Evolutionary conservation across 2,797 vertebrate species (phyloP).

Genomic region (Chaetodon trifasciatus): DNA sequence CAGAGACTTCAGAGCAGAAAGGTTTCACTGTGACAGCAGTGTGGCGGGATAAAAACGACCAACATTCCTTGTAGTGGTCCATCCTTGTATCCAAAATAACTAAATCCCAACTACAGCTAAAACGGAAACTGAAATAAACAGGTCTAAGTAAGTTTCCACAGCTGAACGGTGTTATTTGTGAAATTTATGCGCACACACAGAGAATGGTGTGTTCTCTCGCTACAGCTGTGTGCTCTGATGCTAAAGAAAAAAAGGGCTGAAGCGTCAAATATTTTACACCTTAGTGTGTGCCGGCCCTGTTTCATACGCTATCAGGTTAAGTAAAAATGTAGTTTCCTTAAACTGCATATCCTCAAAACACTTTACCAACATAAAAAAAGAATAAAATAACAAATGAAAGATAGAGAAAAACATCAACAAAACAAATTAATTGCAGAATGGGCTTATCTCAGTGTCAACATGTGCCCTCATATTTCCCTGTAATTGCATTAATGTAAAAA

Average conservation of each 20-base stretch:
- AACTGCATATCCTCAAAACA: background rate
- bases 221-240: background rate
- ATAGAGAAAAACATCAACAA: background rate
- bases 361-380: background rate
- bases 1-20: background rate
- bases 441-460: background rate
- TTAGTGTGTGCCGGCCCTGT: background rate
- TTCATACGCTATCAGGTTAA: background rate
- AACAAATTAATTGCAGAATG: background rate
- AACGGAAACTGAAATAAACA: conserved; percentile 42
- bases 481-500: background rate
- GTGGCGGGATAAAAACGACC: background rate
- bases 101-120: conserved; percentile 14
- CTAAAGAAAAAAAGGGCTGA: background rate
- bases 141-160: conserved; percentile 7
- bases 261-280: background rate
- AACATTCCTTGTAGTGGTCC: background rate
- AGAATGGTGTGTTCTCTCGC: background rate
- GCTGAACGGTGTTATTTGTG: conserved; percentile 35
- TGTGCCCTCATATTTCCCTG: background rate
- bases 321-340: background rate
- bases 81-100: conserved; percentile 10
- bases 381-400: background rate
- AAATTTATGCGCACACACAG: conserved; percentile 10
- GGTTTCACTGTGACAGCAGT: background rate